Conservation (phyloP, 1,140 invertebrate genomes). For the Hyles vespertilio region DNA sequence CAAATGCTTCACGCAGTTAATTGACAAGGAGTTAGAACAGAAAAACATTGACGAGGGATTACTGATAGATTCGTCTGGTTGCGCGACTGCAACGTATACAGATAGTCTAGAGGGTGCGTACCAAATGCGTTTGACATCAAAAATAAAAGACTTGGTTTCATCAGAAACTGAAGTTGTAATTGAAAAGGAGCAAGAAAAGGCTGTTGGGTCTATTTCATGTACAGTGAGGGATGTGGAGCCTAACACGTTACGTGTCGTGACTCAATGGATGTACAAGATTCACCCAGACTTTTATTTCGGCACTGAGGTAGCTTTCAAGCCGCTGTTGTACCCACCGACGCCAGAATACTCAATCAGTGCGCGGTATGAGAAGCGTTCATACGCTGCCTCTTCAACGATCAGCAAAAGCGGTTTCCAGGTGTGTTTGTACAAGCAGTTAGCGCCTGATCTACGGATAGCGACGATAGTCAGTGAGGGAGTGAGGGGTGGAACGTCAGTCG, state of each 20-base stretch:
- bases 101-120: conserved; percentile 44
- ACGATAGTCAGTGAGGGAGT: conserved; percentile 47
- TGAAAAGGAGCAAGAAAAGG: conserved; percentile 42
- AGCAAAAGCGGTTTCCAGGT: conserved; percentile 50
- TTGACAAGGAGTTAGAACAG: conserved; percentile 55
- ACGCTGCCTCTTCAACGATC: conserved; percentile 49
- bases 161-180: conserved; percentile 59
- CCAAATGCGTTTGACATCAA: conserved; percentile 50
- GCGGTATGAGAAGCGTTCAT: conserved; percentile 44
- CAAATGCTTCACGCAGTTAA: conserved; percentile 43
- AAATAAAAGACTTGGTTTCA: conserved; percentile 53
- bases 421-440: conserved; percentile 54
- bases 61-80: conserved; percentile 49
- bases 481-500: conserved; percentile 31
- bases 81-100: conserved; percentile 53
- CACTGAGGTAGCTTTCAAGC: conserved; percentile 42
- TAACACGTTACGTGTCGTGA: conserved; percentile 41
- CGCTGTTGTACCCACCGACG: conserved; percentile 30
- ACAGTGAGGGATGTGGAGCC: conserved; percentile 55
- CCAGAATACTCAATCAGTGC: conserved; percentile 48
- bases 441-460: conserved; percentile 49
- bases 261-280: conserved; percentile 56
- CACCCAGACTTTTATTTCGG: conserved; percentile 44
- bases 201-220: conserved; percentile 45
- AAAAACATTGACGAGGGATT: conserved; percentile 48